These are phyloP conservation scores for Microtus californicus DNA, from an alignment of 2,797 vertebrate genomes.

Conservation along the genomic window DNA sequence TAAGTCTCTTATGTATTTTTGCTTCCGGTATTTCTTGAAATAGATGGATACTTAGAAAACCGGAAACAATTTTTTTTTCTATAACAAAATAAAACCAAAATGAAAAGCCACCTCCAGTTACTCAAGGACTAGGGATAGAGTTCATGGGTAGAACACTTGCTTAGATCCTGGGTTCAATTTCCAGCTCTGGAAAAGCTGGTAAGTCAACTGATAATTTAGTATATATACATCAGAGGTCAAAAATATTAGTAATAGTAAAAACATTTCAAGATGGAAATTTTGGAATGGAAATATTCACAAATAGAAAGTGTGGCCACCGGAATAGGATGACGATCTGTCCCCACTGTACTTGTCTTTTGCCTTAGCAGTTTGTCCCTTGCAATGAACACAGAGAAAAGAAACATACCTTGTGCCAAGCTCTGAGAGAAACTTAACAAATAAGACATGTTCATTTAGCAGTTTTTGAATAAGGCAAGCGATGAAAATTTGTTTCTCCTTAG, in stretches of 20 bases:
- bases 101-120: not conserved
- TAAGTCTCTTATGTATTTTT: not conserved
- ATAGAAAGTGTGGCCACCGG: not conserved
- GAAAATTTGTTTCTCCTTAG: not conserved
- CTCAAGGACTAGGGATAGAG: not conserved
- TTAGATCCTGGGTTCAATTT: not conserved
- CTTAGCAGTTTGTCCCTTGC: not conserved
- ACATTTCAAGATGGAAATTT: slow-evolving; percentile 44
- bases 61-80: slow-evolving; percentile 26
- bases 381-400: not conserved
- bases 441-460: slow-evolving; percentile 11
- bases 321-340: not conserved
- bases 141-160: not conserved
- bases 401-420: not conserved
- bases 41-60: slow-evolving; percentile 36
- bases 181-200: not conserved
- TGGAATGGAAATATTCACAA: not conserved
- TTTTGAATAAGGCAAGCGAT: not conserved
- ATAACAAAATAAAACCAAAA: not conserved
- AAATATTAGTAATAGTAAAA: not conserved
- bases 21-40: slow-evolving; percentile 24
- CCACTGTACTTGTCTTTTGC: not conserved
- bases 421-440: not conserved
- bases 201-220: not conserved
- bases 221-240: not conserved